phyloP scores from a whole-genome alignment of 2,888 invertebrate genomes.

The Lepidochrysops patricia region DNA sequence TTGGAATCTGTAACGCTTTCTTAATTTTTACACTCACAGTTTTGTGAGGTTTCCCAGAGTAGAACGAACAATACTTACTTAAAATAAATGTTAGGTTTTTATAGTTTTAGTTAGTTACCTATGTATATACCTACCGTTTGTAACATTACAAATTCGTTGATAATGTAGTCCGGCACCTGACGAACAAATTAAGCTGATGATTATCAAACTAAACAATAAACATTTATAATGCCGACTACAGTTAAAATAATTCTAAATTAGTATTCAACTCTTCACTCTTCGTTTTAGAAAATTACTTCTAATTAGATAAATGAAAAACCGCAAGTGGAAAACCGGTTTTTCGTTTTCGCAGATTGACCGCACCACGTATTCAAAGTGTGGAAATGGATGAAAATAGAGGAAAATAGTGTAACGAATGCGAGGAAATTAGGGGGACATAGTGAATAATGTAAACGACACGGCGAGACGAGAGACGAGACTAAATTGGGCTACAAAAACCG shows the following conservation, averaged over 20 bases:
- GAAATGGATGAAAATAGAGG: conserved; percentile 51
- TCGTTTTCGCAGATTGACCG: conserved; percentile 45
- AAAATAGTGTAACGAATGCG: conserved; percentile 60
- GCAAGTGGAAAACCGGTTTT: conserved; percentile 7
- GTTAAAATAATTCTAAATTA: too few relatives aligned
- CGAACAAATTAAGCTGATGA: too few relatives aligned
- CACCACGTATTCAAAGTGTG: conserved; percentile 44
- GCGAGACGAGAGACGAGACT: conserved; percentile 25
- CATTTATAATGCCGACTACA: too few relatives aligned
- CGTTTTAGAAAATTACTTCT: not conserved
- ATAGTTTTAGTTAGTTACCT: too few relatives aligned
- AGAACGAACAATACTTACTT: too few relatives aligned
- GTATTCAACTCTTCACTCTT: too few relatives aligned
- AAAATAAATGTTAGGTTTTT: too few relatives aligned
- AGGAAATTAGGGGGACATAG: conserved; percentile 38
- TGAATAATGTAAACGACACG: conserved; percentile 49
- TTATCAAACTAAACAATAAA: too few relatives aligned
- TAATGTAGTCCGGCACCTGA: too few relatives aligned
- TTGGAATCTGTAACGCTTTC: not conserved
- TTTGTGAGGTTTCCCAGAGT: not conserved
- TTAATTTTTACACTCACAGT: not conserved
- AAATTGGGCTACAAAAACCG: not conserved
- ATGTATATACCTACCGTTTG: too few relatives aligned
- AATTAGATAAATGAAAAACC: not conserved
- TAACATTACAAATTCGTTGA: too few relatives aligned